phyloP scores from a whole-genome alignment of 2,113 vertebrate species.

The Spheniscus mendiculus region DNA sequence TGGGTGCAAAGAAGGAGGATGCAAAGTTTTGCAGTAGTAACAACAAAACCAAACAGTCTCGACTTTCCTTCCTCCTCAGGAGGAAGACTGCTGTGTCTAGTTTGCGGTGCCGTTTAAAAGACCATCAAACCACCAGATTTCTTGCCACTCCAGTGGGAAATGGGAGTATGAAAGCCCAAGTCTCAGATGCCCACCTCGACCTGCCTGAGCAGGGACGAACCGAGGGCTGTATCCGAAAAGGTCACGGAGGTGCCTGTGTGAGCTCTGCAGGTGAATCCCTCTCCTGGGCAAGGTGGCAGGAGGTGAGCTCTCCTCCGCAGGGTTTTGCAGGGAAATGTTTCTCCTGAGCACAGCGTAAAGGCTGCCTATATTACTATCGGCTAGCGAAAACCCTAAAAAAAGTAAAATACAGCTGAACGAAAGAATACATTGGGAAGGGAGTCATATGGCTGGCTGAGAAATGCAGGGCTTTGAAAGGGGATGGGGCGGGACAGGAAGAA shows the following conservation, averaged over 20 bases:
- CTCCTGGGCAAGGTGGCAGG: background rate
- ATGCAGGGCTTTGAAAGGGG: background rate
- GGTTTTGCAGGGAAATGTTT: background rate
- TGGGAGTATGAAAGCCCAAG: background rate
- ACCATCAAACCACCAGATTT: background rate
- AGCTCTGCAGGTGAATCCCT: background rate
- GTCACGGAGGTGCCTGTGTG: fast-evolving
- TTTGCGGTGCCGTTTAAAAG: background rate
- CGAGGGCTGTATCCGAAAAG: background rate
- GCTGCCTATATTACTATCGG: background rate
- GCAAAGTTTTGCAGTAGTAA: background rate
- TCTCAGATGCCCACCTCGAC: background rate
- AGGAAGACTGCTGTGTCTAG: background rate
- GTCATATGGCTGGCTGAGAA: conserved; percentile 24
- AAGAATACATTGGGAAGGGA: background rate
- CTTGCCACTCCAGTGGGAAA: background rate
- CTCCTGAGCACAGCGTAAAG: background rate
- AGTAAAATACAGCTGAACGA: background rate
- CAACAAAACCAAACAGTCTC: background rate
- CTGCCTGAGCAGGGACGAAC: fast-evolving
- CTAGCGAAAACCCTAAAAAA: background rate
- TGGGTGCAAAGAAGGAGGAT: background rate
- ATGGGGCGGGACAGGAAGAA: conserved; percentile 45
- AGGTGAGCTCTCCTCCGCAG: background rate
- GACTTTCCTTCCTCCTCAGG: background rate